Evolutionary conservation across 2,888 invertebrate genomes (phyloP), one percentile per base, ranked within the genome.

Genomic region (Lamellibrachia satsuma): DNA sequence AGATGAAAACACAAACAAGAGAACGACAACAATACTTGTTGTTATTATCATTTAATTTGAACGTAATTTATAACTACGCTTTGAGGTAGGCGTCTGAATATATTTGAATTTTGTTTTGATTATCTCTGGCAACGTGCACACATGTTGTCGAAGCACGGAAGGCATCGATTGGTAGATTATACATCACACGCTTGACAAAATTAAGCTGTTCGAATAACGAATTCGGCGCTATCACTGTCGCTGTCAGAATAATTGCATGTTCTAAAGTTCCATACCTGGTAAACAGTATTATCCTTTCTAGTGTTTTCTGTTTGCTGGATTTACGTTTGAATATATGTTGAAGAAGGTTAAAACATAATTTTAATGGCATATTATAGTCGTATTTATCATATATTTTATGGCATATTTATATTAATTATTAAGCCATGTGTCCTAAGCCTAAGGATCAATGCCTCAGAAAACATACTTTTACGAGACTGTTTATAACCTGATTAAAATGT

Each of bases 21-120:
- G 75, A 75, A 75, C 75, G 75, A 75, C 75, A 75, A 75, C 75
- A 75, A 75, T 75, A 75, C 75, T 75, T 75, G 75, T 75, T 75
- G 75, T 75, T 75, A 15, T 75, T 75, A 75, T 75, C 75, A 75
- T 75, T 22, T 75, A 75, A 75, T 75, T 75, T 75, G 75, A 75
- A 75, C 75, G 75, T 75, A n/a, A 75, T 75, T 75, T 15, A 75
- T 75, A 15, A 75, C 75, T 75, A 75, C 75, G n/a, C n/a, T 22
- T 75, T 75, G 75, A 22, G 75, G 75, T 75, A 75, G 75, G 75
- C n/a, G 15, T 75, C 22, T 75, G 2, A 75, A 22, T 75, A 11
- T 75, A 22, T 75, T 75, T 22, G 75, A 22, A 22, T 75, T 75
- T 75, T 22, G 39, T 22, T 15, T 22, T 22, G n/a, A 4, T n/a